Evolutionary conservation across 2,797 vertebrate genomes (phyloP).

Genomic region (Ceryle rudis): DNA sequence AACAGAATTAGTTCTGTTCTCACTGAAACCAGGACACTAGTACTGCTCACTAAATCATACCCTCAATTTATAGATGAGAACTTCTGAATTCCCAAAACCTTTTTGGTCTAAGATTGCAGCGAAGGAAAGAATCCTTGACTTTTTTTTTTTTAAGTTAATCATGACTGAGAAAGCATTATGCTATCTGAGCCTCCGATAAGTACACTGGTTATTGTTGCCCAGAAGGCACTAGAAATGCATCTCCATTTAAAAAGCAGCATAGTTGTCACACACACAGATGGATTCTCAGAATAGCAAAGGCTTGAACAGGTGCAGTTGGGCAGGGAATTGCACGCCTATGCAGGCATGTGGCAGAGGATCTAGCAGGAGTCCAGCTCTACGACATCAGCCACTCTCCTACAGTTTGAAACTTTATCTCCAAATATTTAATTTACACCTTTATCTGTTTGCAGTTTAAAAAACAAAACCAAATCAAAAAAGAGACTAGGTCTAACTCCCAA

Average conservation of each 20-base stretch:
- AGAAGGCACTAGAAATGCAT: not conserved
- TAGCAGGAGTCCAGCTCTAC: not conserved
- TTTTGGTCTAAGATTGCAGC: not conserved
- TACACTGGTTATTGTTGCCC: not conserved
- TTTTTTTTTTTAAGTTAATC: not conserved
- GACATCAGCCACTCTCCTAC: not conserved
- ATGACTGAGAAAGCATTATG: not conserved
- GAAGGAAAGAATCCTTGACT: not conserved
- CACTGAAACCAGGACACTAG: too few species aligned
- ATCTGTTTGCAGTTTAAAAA: not conserved
- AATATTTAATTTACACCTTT: not conserved
- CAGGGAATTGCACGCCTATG: not conserved
- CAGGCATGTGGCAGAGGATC: not conserved
- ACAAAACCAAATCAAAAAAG: not conserved
- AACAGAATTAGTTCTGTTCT: too few species aligned
- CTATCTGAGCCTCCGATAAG: not conserved
- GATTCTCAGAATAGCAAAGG: constrained; percentile 33
- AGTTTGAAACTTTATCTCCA: not conserved
- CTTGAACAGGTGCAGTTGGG: constrained; percentile 32
- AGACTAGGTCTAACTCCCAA: not conserved
- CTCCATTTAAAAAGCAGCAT: not conserved
- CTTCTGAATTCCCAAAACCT: not conserved
- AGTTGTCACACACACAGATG: not conserved
- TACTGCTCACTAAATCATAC: not conserved
- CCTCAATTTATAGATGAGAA: not conserved